A percentile compares a stretch with the other conserved stretches of the same genome.
phyloP scores from a whole-genome alignment of 2,113 vertebrate genomes.

The Phylloscopus trochilus region DNA sequence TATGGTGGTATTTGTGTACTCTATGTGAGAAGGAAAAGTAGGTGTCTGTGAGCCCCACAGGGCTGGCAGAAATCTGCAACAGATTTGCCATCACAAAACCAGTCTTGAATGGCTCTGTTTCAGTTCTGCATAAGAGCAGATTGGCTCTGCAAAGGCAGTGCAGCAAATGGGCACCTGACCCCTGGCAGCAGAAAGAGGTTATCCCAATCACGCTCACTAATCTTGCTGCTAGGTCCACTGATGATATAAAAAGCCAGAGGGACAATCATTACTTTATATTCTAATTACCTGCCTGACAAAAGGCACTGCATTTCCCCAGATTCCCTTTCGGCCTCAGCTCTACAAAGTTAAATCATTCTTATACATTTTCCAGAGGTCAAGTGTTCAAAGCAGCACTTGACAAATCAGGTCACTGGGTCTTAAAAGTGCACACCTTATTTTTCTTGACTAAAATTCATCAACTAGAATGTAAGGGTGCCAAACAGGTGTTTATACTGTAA shows the following conservation, averaged over 20 bases:
- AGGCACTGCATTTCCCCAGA: background rate
- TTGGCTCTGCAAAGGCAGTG: background rate
- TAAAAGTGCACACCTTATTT: background rate
- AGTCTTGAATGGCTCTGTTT: background rate
- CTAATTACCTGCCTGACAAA: constrained; percentile 20
- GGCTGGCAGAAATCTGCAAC: background rate
- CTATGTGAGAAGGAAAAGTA: background rate
- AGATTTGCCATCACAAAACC: background rate
- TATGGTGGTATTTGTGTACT: background rate
- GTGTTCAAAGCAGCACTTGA: background rate
- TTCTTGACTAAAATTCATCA: background rate
- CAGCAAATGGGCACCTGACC: background rate
- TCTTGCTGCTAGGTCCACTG: background rate
- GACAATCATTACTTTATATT: background rate
- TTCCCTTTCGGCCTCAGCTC: background rate
- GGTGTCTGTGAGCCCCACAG: background rate
- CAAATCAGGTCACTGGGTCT: background rate
- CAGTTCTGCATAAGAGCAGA: background rate
- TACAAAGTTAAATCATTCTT: background rate
- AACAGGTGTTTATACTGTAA: background rate
- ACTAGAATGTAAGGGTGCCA: background rate
- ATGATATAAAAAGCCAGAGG: background rate
- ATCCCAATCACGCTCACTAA: background rate
- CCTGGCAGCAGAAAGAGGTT: background rate
- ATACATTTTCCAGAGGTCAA: background rate